Evolutionary conservation across 92 coral and sea anemone genomes (phyloP), one percentile per base, ranked within the genome.

Genomic region (Paragorgia papillata): DNA sequence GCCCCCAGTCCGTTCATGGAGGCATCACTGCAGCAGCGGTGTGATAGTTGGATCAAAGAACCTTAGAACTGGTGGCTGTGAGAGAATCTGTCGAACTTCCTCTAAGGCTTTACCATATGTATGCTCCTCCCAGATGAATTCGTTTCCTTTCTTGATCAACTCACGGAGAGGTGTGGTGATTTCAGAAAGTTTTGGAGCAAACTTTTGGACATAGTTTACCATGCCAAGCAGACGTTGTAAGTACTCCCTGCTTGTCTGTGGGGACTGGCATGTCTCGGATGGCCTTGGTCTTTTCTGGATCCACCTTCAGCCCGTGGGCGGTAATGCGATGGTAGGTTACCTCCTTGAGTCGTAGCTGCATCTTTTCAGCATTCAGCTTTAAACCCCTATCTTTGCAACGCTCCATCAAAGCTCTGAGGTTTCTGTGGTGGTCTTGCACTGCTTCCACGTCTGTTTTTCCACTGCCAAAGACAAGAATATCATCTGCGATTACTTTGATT

Each of bases 401-500:
- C 55, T 81, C 83, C 34, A 82, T 76, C 67, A 85, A 75, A 29
- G 74, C 66, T 62, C 41, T 65, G 73, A 81, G 84, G 19, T 82
- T 70, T 40, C 75, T 61, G 74, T 88, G 84, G 64, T 84, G 84
- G 64, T 85, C 75, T 32, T 22, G 48, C 15, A 53, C 26, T 12
- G 87, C 89, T 49, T 83, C 80, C 22, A 60, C 87, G 6, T 78
- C 80, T 0, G 74, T 85, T 3, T 44, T 35, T 14, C 89, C 89
- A 31, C 79, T 59, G 2, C 89, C 92, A 66, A 63, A 88, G 2
- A 85, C 83, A 17, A 85, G 87, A 30, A 85, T 84, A 74, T 88
- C 88, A 50, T 88, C 89, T 14, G 88, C 92, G 7, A 88, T 88
- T 12, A 83, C 85, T 64, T 85, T 85, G 43, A 69, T 73, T 0